Evolutionary conservation across 2,797 vertebrate species (phyloP).

Genomic region (Falco biarmicus): DNA sequence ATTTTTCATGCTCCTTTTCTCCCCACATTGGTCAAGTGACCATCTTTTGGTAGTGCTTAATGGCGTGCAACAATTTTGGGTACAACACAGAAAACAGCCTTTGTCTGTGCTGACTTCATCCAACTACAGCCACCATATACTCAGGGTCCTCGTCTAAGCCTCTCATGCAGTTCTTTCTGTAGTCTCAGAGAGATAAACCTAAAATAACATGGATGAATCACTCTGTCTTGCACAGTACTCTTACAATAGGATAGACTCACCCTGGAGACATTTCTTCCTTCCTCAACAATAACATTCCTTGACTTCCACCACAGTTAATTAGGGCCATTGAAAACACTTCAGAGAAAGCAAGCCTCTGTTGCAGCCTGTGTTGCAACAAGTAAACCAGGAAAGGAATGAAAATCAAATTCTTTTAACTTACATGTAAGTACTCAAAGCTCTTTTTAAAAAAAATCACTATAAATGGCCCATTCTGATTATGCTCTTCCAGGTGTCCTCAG

Average conservation of each 20-base stretch:
- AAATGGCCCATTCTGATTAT: not conserved
- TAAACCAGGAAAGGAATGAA: not conserved
- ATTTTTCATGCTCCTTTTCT: not conserved
- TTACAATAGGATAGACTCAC: not conserved
- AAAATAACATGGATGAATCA: not conserved
- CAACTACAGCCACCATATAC: not conserved
- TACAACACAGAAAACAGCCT: not conserved
- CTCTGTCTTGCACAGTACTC: not conserved
- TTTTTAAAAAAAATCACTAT: not conserved
- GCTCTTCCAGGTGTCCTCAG: not conserved
- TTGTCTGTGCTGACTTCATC: not conserved
- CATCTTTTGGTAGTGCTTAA: accelerated
- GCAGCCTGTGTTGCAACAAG: not conserved
- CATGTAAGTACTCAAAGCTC: not conserved
- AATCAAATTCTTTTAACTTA: not conserved
- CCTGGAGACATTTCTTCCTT: not conserved
- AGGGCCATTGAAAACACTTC: not conserved
- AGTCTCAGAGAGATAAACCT: not conserved
- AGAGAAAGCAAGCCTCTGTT: not conserved
- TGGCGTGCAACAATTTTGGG: not conserved
- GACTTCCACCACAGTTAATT: not conserved
- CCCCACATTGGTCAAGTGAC: not conserved
- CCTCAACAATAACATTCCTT: not conserved
- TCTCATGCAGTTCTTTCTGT: not conserved
- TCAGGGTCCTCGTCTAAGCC: not conserved